Evolutionary conservation across 2,113 vertebrate genomes (phyloP).

Genomic region (Tonatia bakeri): DNA sequence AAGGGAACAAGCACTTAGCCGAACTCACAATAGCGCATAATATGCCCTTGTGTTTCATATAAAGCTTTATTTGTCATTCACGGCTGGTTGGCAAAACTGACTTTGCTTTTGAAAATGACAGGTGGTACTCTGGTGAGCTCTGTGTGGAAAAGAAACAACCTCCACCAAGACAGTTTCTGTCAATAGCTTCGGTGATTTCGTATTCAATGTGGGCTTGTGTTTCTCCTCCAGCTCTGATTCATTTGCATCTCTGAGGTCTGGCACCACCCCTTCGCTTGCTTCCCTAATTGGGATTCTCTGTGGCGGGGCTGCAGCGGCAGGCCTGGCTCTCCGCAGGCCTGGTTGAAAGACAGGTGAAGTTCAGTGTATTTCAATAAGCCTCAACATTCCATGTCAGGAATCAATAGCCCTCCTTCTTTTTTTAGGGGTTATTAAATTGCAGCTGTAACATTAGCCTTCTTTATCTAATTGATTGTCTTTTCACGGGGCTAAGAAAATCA

Average conservation of each 20-base stretch:
- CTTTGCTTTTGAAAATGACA: conserved; percentile 91
- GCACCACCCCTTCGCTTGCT: conserved; percentile 64
- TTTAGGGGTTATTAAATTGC: conserved; percentile 89
- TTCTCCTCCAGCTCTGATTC: conserved; percentile 78
- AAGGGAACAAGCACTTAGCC: conserved; percentile 88
- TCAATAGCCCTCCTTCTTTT: conserved; percentile 85
- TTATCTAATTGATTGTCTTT: conserved; percentile 91
- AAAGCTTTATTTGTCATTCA: conserved; percentile 90
- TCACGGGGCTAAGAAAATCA: conserved; percentile 88
- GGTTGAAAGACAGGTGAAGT: conserved; percentile 84
- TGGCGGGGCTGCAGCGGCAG: conserved; percentile 62
- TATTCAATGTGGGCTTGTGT: conserved; percentile 75
- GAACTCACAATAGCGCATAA: conserved; percentile 87
- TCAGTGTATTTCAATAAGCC: conserved; percentile 85
- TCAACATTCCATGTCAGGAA: conserved; percentile 84
- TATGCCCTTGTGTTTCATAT: conserved; percentile 87
- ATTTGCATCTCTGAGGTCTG: conserved; percentile 78
- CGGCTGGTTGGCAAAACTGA: conserved; percentile 88
- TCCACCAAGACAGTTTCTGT: conserved; percentile 79
- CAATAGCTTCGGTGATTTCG: conserved; percentile 81
- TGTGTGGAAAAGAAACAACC: conserved; percentile 82
- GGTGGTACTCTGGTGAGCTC: conserved; percentile 87
- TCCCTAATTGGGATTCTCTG: conserved; percentile 74
- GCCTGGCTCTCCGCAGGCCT: conserved; percentile 59
- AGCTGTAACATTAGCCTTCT: conserved; percentile 89